phyloP scores from a whole-genome alignment of 2,113 vertebrate species.

The Phaetusa simplex region DNA sequence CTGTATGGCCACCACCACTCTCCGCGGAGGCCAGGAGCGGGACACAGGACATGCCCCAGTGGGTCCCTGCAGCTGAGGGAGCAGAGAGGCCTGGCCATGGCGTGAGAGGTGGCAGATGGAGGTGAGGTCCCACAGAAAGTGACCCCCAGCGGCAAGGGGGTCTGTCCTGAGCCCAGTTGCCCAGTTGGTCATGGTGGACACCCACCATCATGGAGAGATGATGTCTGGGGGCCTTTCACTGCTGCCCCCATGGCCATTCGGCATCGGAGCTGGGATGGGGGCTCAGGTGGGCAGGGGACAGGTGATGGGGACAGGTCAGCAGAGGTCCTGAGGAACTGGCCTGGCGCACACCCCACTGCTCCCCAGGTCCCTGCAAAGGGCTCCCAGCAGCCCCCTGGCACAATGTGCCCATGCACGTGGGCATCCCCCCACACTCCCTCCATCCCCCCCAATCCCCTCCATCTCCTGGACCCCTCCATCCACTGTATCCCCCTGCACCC shows the following conservation, averaged over 20 bases:
- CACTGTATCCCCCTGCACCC: not conserved
- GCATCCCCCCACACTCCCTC: not conserved
- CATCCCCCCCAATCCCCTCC: not conserved
- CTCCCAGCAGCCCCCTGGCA: not conserved
- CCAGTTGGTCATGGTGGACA: not conserved
- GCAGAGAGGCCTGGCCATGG: not conserved
- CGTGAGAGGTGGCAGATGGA: not conserved
- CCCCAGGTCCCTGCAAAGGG: not conserved
- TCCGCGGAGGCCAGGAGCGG: not conserved
- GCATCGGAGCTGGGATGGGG: not conserved
- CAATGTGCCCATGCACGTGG: not conserved
- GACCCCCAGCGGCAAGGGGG: not conserved
- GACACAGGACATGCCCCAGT: rapidly evolving
- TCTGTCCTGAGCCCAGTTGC: not conserved
- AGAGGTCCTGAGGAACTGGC: not conserved
- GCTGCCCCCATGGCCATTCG: not conserved
- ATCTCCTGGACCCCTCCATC: not conserved
- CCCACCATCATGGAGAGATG: not conserved
- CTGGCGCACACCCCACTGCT: not conserved
- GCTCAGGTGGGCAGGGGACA: not conserved
- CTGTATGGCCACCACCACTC: not conserved
- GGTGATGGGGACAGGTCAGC: not conserved
- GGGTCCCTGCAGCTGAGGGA: not conserved
- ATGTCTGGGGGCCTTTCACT: not conserved
- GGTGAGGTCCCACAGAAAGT: not conserved